These are phyloP conservation scores for Toxostoma redivivum DNA, from an alignment of 2,113 vertebrate genomes.

Conservation along the genomic window DNA sequence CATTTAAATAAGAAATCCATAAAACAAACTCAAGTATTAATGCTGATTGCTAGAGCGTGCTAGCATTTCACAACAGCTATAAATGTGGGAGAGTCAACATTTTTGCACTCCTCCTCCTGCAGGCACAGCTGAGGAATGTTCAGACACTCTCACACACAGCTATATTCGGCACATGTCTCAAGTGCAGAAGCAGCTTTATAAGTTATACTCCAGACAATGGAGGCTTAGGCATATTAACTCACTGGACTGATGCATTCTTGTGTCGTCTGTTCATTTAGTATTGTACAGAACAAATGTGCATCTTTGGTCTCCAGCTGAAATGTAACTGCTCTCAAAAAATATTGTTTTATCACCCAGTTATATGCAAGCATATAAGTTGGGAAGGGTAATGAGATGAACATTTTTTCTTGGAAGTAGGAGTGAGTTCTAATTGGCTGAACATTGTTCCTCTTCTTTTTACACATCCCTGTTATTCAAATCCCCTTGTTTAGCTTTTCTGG, in stretches of 20 bases:
- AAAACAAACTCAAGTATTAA: background rate
- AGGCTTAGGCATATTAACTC: background rate
- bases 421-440: background rate
- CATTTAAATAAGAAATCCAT: background rate
- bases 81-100: background rate
- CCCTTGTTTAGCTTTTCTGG: background rate
- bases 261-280: rapidly evolving
- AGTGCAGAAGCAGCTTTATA: background rate
- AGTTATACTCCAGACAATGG: background rate
- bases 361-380: background rate
- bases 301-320: background rate
- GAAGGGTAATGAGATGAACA: background rate
- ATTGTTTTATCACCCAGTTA: background rate
- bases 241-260: background rate
- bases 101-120: background rate
- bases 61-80: background rate
- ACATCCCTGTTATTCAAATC: background rate
- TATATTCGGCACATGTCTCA: background rate
- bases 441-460: background rate
- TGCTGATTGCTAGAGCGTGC: rapidly evolving
- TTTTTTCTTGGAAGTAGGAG: background rate
- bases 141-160: background rate
- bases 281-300: background rate
- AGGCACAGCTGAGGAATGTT: background rate
- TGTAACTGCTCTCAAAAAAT: background rate